Evolutionary conservation across 2,797 vertebrate species (phyloP).

Genomic region (Ptychobarbus kaznakovi): DNA sequence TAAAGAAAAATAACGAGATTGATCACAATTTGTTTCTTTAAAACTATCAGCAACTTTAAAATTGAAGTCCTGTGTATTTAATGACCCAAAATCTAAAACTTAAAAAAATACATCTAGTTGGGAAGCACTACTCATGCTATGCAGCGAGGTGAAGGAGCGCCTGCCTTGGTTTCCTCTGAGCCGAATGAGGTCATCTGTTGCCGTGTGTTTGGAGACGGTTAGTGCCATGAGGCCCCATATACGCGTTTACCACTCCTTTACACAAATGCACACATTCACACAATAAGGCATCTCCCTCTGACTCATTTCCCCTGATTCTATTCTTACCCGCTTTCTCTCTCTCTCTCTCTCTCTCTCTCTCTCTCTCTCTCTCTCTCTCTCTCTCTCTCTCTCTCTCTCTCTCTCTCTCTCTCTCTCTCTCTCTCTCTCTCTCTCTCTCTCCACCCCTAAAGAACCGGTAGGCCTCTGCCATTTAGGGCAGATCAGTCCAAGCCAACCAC

Average conservation of each 20-base stretch:
- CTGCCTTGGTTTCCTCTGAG: constrained; percentile 18
- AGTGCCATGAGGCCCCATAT: constrained; percentile 19
- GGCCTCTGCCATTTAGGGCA: constrained; percentile 66
- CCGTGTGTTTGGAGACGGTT: constrained; percentile 33
- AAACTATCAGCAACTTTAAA: not conserved
- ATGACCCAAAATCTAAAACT: not conserved
- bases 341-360: constrained; percentile 4
- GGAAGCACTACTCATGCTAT: not conserved
- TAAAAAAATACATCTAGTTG: not conserved
- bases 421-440: not conserved
- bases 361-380: too few relatives aligned
- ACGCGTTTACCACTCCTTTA: constrained; percentile 15
- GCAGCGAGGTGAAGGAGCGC: not conserved
- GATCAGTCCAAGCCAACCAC: constrained; percentile 58
- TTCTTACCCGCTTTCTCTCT: constrained; percentile 28
- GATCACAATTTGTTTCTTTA: too few relatives aligned
- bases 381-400: too few relatives aligned
- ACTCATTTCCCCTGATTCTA: constrained; percentile 47
- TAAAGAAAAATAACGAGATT: not conserved
- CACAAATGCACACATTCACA: constrained; percentile 17
- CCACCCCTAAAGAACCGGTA: constrained; percentile 48
- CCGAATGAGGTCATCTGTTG: constrained; percentile 53
- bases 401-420: too few relatives aligned
- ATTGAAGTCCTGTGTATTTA: not conserved
- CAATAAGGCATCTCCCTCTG: constrained; percentile 46